Conservation (phyloP, 2,888 invertebrate species). For the Tachina lurida region DNA sequence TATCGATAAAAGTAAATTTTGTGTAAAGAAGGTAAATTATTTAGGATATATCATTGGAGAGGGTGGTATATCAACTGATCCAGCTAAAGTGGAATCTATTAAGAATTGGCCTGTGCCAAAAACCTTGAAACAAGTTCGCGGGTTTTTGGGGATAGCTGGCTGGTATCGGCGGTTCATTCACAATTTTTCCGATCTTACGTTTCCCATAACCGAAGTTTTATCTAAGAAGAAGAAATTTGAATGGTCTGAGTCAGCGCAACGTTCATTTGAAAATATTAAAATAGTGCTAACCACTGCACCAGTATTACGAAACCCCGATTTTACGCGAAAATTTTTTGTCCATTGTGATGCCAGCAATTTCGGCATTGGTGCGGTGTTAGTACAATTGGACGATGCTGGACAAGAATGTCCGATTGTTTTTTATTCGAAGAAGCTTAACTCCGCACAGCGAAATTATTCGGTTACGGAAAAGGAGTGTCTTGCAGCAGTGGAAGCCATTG, state of each 20-base stretch:
- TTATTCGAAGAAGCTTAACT: too few relatives aligned
- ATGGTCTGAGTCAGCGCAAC: neutral
- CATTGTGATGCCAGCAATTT: conserved; percentile 1
- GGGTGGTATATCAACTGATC: neutral
- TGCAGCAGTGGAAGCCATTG: too few relatives aligned
- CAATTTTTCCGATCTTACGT: too few relatives aligned
- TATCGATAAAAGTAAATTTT: neutral
- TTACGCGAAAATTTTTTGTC: neutral
- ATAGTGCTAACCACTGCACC: neutral
- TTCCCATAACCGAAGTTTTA: neutral
- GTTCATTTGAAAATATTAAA: neutral
- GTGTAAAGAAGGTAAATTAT: neutral
- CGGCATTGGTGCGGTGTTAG: conserved; percentile 10
- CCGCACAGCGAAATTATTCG: too few relatives aligned
- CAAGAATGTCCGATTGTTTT: neutral
- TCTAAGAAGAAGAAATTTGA: neutral
- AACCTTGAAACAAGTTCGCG: neutral
- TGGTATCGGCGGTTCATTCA: neutral
- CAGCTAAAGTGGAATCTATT: neutral
- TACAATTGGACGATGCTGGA: neutral
- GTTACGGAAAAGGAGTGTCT: too few relatives aligned
- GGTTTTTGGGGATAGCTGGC: neutral
- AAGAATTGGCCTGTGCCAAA: neutral
- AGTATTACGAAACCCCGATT: conserved; percentile 2
- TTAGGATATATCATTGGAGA: too few relatives aligned